Base-by-base conservation (phyloP, 2,888 invertebrate genomes). In the Acanthococcus lagerstroemiae region DNA sequence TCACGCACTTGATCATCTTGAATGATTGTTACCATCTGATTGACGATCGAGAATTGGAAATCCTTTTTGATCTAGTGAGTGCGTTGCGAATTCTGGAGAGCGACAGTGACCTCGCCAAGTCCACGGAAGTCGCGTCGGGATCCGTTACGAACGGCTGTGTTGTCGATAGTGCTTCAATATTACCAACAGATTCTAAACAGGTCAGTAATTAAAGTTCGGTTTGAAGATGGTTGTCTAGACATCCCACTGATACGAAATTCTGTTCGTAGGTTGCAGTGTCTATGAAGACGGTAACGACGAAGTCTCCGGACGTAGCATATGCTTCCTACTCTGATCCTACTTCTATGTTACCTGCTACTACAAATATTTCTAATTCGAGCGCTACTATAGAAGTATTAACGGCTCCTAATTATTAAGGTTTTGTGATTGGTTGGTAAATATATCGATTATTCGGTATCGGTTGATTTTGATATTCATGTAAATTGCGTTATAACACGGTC, bases 31-130 rank as follows among this genome's bases (percentile, higher is more conserved):
- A 92, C 82, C 84, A 87, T 77, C 84, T 95, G 76, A 89, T 95
- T 74, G 95, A 95, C 77, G 85, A 89, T 76, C 94, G 95, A 82
- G 95, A 96, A 81, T 92, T 94, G 37, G 95, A 95, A 79, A 89
- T 94, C 74, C 82, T 95, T 74, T 86, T 90, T 73, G 95, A 95
- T 80, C 82, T 95, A 75, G 91, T 91, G 77, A 82, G 88, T 76
- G 92, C 92, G 74, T 81, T 93, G 17, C 74, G 75, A 69, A 73
- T 78, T 44, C 73, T 72, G 22, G 52, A 61, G 6, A 61, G 26
- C 24, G 50, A 61, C 37, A 22, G 52, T 9, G n/a, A 26, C 5
- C 19, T 24, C 27, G 21, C 24, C 12, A 58, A 58, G 45, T 45
- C 58, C 17, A 5, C 52, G 21, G 21, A 19, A 12, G 52, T 15